Base-by-base conservation (phyloP, 2,888 invertebrate species). In the Phorcus lineatus region DNA sequence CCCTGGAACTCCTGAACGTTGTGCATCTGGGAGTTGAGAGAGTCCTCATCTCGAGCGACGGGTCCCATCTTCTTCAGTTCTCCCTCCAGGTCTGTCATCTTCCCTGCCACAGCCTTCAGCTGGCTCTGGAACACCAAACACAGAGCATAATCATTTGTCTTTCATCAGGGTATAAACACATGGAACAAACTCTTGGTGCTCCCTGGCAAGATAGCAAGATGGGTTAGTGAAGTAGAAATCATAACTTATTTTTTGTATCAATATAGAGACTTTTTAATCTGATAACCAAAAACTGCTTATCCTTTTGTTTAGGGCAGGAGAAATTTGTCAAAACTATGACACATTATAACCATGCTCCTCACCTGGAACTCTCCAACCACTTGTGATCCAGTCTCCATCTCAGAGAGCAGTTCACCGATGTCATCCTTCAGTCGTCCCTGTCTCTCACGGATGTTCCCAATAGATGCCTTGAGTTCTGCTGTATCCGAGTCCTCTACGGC, bases 21-120 rank as follows among this genome's bases (percentile, higher is more conserved):
- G 80, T 97, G 96, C 66, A 97, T 94, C 93, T 99, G 99, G 7
- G 94, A 94, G 36, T 96, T 95, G 0, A 99, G 96, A 0, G 96
- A 95, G 91, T 97, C 96, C 67, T 97, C 95, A 92, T 98, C 98
- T 22, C 98, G 95, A 0, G 96, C 98, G 0, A 97, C 96, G 0
- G 98, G 96, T 90, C 96, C 96, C 95, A 98, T 96, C 53, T 95
- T 94, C 89, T 97, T 97, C 54, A 98, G 93, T 86, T 97, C 97
- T 79, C 95, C 95, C 91, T 98, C 98, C 78, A 98, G 93, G 79
- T 95, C 95, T 0, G 96, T 95, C 2, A 98, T 93, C 91, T 97
- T 96, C 84, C 96, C 95, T 24, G 95, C 95, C 0, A 98, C 94
- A 57, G 93, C 94, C 93, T 97, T 97, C 17, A 97, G 96, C 94